Evolutionary conservation across 2,888 invertebrate genomes (phyloP).

Genomic region (Dione juno): DNA sequence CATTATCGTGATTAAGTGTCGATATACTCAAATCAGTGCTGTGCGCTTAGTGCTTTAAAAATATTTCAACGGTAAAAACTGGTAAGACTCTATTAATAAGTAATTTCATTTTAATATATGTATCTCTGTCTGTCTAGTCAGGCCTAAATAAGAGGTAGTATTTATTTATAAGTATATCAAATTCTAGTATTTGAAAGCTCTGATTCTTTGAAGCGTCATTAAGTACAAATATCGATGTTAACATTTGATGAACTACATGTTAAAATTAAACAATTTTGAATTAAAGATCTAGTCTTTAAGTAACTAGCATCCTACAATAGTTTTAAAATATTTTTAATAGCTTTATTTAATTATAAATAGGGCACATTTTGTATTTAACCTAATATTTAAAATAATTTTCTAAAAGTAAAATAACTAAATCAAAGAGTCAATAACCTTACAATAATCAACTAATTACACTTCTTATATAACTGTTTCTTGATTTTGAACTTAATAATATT

Average conservation of each 20-base stretch:
- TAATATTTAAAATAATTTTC: no score
- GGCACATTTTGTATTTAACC: no score
- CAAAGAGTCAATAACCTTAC: conserved; percentile 7
- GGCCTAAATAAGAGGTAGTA: conserved; percentile 31
- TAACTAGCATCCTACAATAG: no score
- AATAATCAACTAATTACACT: neutral
- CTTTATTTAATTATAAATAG: no score
- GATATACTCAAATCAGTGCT: conserved; percentile 26
- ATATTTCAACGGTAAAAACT: conserved; percentile 19
- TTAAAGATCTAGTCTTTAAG: no score
- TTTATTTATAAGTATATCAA: conserved; percentile 36
- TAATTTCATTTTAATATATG: conserved; percentile 4
- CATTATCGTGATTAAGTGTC: conserved; percentile 57
- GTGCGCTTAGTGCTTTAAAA: conserved; percentile 31
- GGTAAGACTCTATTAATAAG: neutral
- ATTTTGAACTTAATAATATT: conserved; percentile 8
- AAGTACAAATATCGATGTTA: conserved; percentile 26
- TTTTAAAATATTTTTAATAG: no score
- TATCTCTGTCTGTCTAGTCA: conserved; percentile 18
- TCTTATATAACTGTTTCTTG: conserved; percentile 20
- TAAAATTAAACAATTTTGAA: no score
- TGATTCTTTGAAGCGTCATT: conserved; percentile 19
- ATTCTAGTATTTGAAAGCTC: conserved; percentile 15
- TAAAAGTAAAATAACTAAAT: neutral
- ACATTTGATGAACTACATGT: conserved; percentile 15